Percentiles rank a stretch among this genome's conserved stretches.
phyloP scores from a whole-genome alignment of 2,113 vertebrate species.

The Oryzias celebensis region DNA sequence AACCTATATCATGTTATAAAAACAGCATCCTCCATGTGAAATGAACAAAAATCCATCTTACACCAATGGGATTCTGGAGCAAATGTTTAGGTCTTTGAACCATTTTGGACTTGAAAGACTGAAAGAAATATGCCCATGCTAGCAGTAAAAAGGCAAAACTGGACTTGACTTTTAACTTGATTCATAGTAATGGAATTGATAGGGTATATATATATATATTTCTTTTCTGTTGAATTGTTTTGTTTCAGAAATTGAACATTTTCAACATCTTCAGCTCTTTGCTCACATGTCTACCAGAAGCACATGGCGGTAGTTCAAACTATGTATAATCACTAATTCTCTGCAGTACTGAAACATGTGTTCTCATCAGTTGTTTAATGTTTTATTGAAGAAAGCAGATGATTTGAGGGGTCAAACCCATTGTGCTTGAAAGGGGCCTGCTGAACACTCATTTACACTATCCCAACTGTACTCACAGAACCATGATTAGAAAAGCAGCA shows the following conservation, averaged over 20 bases:
- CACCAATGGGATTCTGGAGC: background rate
- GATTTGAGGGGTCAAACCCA: background rate
- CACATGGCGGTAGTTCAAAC: slow-evolving; percentile 13
- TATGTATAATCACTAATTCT: slow-evolving; percentile 39
- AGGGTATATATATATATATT: background rate
- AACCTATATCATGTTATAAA: background rate
- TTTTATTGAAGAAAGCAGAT: background rate
- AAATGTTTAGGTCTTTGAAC: slow-evolving; percentile 6
- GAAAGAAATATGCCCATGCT: slow-evolving; percentile 22
- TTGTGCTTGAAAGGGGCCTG: slow-evolving; percentile 56
- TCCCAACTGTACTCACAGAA: background rate
- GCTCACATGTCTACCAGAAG: slow-evolving; percentile 48
- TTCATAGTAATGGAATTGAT: background rate
- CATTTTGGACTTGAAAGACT: slow-evolving; percentile 30
- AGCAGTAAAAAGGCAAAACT: slow-evolving; percentile 14
- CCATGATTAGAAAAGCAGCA: background rate
- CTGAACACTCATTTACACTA: slow-evolving; percentile 39
- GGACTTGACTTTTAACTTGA: slow-evolving; percentile 7
- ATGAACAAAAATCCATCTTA: slow-evolving; percentile 3
- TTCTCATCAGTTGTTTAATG: background rate
- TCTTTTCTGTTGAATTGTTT: background rate
- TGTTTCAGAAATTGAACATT: slow-evolving; percentile 24
- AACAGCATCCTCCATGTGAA: slow-evolving; percentile 12
- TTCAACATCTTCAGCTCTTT: slow-evolving; percentile 18
- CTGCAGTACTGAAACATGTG: slow-evolving; percentile 17